Conservation (phyloP, 2,797 vertebrate species). For the Melanotaenia boesemani region DNA sequence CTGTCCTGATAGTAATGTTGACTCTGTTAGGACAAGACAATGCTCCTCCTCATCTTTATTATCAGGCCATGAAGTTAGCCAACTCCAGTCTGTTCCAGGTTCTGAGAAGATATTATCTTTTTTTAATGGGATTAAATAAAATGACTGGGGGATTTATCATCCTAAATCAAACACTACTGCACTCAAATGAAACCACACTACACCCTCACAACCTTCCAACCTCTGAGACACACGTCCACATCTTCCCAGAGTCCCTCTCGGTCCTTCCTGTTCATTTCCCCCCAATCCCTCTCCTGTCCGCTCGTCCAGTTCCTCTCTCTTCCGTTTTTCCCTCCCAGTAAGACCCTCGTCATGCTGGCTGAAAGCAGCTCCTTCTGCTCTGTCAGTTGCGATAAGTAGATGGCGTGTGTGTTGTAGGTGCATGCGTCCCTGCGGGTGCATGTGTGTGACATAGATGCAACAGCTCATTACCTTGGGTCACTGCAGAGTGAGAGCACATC, state of each 20-base stretch:
- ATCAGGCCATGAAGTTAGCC: not conserved
- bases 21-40: too few species aligned
- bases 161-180: not conserved
- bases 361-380: conserved; percentile 65
- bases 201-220: conserved; percentile 13
- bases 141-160: not conserved
- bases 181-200: not conserved
- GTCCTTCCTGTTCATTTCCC: conserved; percentile 26
- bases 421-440: conserved; percentile 22
- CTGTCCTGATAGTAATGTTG: not conserved
- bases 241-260: not conserved
- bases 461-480: conserved; percentile 66
- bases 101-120: not conserved
- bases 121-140: not conserved
- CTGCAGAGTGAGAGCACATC: conserved; percentile 56
- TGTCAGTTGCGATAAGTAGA: conserved; percentile 65
- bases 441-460: conserved; percentile 45
- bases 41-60: too few species aligned
- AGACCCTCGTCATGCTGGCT: conserved; percentile 47
- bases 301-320: too few species aligned
- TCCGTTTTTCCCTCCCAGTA: conserved; percentile 51
- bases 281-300: conserved; percentile 19
- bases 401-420: conserved; percentile 35
- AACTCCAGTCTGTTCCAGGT: not conserved
- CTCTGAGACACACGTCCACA: conserved; percentile 10